Base-by-base conservation (phyloP, 2,888 invertebrate species). In the Drosophila yooni region DNA sequence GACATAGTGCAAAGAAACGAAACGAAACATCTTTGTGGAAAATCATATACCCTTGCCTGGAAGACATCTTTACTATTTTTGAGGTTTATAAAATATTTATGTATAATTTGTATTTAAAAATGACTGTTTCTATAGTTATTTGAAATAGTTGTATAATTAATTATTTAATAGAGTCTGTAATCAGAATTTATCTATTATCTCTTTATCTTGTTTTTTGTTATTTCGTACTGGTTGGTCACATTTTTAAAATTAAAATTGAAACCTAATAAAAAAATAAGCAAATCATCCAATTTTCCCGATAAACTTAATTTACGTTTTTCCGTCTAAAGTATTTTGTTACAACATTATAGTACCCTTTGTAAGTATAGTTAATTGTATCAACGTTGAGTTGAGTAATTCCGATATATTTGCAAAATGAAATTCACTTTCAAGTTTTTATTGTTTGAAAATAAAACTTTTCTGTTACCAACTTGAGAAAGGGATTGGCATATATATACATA, bases 301-400 rank as follows among this genome's bases (percentile, higher is more conserved):
- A 13, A 21, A 18, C 8, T 18, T 18, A 18, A 18, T n/a, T 3
- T 3, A 0, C 18, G 1, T 3, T 40, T 40, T 40, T 1, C 40
- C 8, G 4, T 10, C n/a, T 4, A 2, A 40, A 40, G 40, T 1
- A 43, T 6, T n/a, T 43, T n/a, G 1, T n/a, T 2, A 40, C 11
- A 36, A 36, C 0, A 0, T 15, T 15, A 15, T 15, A 10, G 7
- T 25, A 46, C 1, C 13, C 34, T 29, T 11, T 11, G 5, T 13
- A 1, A 21, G 52, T 52, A 27, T n/a, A 56, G 61, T 59, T 79
- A 76, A 79, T 76, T 76, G 66, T 69, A 50, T 79, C 66, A 62
- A 63, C 27, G 34, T 53, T 10, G 40, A 48, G 40, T n/a, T 51
- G 0, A 27, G 27, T 27, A 13, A 18, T 15, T 6, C 3, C 25